Evolutionary conservation across 1,140 invertebrate genomes (phyloP).

Genomic region (Rhagoletis pomonella): DNA sequence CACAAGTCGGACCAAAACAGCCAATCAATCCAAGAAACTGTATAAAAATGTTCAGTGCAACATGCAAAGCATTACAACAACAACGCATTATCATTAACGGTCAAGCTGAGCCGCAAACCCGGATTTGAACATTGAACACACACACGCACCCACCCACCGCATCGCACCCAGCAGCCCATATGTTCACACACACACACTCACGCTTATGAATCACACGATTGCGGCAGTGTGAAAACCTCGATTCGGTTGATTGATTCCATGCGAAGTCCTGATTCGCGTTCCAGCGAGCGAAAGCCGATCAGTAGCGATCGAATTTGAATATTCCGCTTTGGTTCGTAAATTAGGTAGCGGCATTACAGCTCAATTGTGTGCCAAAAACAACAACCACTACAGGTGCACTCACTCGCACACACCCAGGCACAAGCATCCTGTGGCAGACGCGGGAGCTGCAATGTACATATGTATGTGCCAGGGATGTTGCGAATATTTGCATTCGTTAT

Average conservation of each 20-base stretch:
- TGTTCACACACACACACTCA: background rate
- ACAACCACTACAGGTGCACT: background rate
- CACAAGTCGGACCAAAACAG: constrained; percentile 13
- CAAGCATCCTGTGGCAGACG: background rate
- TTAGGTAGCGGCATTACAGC: constrained; percentile 34
- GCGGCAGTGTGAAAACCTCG: background rate
- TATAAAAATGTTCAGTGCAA: background rate
- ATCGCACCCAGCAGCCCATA: background rate
- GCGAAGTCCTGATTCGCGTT: background rate
- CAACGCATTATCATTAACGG: constrained; percentile 30
- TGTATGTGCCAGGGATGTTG: too few relatives aligned
- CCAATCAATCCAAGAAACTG: constrained; percentile 21
- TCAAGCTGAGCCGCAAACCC: constrained; percentile 11
- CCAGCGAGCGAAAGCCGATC: background rate
- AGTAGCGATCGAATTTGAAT: constrained; percentile 14
- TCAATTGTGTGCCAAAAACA: constrained; percentile 34
- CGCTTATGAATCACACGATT: background rate
- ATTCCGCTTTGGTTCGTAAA: background rate
- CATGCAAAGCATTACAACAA: background rate
- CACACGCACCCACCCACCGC: constrained; percentile 23
- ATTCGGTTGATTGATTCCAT: constrained; percentile 30
- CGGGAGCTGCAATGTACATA: background rate
- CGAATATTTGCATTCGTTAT: too few relatives aligned
- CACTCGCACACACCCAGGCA: background rate
- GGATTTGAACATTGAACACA: background rate